Evolutionary conservation across 1,140 invertebrate genomes (phyloP), one percentile per base, ranked within the genome.

Genomic region (Glomeris maerens): DNA sequence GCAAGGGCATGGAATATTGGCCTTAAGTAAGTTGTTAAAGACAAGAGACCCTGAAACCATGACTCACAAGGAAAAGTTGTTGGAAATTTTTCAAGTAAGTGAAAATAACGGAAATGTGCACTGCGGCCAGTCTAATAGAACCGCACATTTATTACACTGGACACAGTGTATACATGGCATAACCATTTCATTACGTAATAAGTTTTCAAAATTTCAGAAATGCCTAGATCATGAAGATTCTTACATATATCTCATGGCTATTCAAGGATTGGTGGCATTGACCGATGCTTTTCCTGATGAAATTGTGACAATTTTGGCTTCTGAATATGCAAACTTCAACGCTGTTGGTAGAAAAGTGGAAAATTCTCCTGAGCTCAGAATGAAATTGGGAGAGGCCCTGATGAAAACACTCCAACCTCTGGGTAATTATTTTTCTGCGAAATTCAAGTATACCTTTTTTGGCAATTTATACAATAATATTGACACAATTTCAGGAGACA

Each of bases 381-480:
- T 84, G 59, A 91, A 91, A 72, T 62, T 90, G 42, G 86, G 85
- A 3, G 86, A 93, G 73, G 75, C 80, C 56, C 65, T 91, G 17
- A 77, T 89, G 1, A 79, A 80, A 70, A 74, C 81, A 26, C 77
- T 76, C 1, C 78, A 76, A 66, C 66, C 64, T 51, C 69, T 90
- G 57, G 83, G 83, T 83, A 71, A 66, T 66, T 61, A 42, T n/a
- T 21, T 49, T 47, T 17, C 54, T 10, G 23, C 26, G 26, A 51
- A 36, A 54, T 40, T 28, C 13, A 27, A 49, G 42, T 57, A 41
- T 31, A 52, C 25, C 7, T 45, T 39, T 52, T 28, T 7, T 52
- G 47, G 39, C 31, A 44, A 50, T 51, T 51, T 55, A 55, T 42
- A 42, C 20, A 7, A 21, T 42, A 5, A n/a, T n/a, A n/a, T n/a